Evolutionary conservation across 2,888 invertebrate genomes (phyloP).

Genomic region (Archaeoteleia sp.): DNA sequence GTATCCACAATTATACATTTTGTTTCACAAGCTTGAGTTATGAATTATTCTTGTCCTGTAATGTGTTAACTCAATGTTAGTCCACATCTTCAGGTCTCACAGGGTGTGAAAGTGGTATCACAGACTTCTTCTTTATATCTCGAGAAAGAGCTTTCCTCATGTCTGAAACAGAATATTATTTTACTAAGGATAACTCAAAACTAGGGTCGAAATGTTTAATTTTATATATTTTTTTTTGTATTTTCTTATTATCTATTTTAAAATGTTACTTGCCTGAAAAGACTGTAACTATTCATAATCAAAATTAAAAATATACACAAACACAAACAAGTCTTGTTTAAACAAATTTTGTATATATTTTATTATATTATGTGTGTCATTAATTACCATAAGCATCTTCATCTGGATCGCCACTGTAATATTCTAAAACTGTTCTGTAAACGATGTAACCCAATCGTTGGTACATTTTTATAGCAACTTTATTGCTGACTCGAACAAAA

Average conservation of each 20-base stretch:
- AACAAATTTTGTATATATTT: constrained; percentile 1
- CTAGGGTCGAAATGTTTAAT: no score
- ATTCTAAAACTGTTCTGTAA: constrained; percentile 96
- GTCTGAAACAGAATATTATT: constrained; percentile 81
- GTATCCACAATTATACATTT: no score
- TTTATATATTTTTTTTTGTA: no score
- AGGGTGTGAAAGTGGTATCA: constrained; percentile 94
- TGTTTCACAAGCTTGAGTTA: no score
- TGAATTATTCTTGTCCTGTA: no score
- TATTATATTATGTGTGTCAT: constrained; percentile 7
- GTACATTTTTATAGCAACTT: constrained; percentile 98
- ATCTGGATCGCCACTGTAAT: constrained; percentile 98
- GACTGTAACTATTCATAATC: neutral
- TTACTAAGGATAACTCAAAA: no score
- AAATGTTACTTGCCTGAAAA: no score
- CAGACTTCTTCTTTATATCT: constrained; percentile 93
- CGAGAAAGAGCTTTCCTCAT: constrained; percentile 98
- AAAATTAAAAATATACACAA: neutral
- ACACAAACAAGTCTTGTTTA: constrained; percentile 1
- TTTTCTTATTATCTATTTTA: no score
- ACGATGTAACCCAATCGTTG: constrained; percentile 96
- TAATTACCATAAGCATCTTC: constrained; percentile 97
- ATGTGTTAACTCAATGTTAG: constrained; percentile 67
- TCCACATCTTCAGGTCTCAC: constrained; percentile 97
- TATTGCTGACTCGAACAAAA: constrained; percentile 98